Evolutionary conservation across 2,888 invertebrate genomes (phyloP), one percentile per base, ranked within the genome.

Genomic region (Lithodes maja): DNA sequence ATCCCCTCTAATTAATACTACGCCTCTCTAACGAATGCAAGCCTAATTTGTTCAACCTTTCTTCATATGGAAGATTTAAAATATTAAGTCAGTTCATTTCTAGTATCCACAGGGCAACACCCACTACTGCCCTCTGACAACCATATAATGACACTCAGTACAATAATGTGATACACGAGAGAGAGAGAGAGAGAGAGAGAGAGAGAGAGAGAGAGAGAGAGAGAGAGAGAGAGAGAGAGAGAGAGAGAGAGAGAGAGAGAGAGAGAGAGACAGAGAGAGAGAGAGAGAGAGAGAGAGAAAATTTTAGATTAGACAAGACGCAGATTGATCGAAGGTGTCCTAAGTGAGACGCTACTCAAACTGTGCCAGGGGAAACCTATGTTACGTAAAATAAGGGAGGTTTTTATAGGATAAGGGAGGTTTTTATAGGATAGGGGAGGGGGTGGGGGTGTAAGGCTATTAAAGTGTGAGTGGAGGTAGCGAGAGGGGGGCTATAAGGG

Each of bases 231-330:
- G 3, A 78, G 1, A 52, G 77, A 52, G 52, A 52, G 50, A 50
- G 52, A 12, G 50, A 50, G 77, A 77, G 77, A 77, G 77, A 77
- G 77, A 77, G 77, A 77, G 77, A 77, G 77, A 53, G 15, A 53
- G 55, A 50, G 17, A 54, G 80, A 54, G 50, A 80, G 55, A 3
- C 7, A 53, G n/a, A n/a, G n/a, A 80, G 33, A 80, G 55, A 78
- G 71, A 71, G 71, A 15, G 71, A 71, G 71, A 15, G 71, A 71
- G n/a, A 71, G 71, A 15, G 71, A 71, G n/a, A 15, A n/a, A 71
- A 71, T 5, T n/a, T 12, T 17, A 2, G 71, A 17, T 3, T 71
- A 50, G 49, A 3, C 7, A 50, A 33, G 12, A 50, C 17, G 77
- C 12, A 17, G 49, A 77, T 9, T 7, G 33, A 17, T 77, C 49